A percentile compares a stretch with the other conserved stretches of the same genome.
These are phyloP conservation scores for Heliconius melpomene DNA, from an alignment of 1,140 invertebrate genomes.

Conservation along the genomic window DNA sequence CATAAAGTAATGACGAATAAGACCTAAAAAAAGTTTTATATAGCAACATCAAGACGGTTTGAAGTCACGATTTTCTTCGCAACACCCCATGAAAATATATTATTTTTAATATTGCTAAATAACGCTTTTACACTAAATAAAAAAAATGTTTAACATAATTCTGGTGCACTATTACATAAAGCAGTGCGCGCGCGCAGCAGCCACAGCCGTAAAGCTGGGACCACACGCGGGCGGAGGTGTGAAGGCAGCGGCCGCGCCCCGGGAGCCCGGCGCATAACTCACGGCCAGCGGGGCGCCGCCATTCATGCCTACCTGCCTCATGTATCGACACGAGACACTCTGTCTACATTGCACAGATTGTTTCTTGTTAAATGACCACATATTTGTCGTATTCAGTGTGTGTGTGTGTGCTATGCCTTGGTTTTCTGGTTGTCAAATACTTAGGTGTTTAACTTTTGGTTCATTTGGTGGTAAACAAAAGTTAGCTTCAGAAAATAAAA, in stretches of 20 bases:
- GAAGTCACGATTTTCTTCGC: too few relatives aligned
- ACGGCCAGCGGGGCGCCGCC: conserved; percentile 75
- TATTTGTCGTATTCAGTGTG: not conserved
- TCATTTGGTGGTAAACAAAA: too few relatives aligned
- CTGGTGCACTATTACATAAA: conserved; percentile 47
- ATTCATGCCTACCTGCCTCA: conserved; percentile 73
- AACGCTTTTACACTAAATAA: not conserved
- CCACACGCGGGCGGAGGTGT: conserved; percentile 80
- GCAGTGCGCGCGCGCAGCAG: conserved; percentile 56
- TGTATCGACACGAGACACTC: conserved; percentile 63
- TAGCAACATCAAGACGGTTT: too few relatives aligned
- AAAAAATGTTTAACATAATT: not conserved
- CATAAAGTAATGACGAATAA: too few relatives aligned
- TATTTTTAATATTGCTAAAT: not conserved
- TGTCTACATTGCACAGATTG: conserved; percentile 58
- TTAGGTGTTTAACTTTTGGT: too few relatives aligned
- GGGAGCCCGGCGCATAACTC: conserved; percentile 76
- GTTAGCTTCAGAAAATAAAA: too few relatives aligned
- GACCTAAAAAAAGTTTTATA: too few relatives aligned
- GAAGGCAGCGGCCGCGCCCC: conserved; percentile 71
- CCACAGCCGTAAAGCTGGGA: conserved; percentile 69
- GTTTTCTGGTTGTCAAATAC: not conserved
- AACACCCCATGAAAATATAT: too few relatives aligned
- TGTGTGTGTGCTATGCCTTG: not conserved
- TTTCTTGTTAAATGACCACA: conserved; percentile 25